phyloP scores from a whole-genome alignment of 2,888 invertebrate species.

The Lithophane leautieri region DNA sequence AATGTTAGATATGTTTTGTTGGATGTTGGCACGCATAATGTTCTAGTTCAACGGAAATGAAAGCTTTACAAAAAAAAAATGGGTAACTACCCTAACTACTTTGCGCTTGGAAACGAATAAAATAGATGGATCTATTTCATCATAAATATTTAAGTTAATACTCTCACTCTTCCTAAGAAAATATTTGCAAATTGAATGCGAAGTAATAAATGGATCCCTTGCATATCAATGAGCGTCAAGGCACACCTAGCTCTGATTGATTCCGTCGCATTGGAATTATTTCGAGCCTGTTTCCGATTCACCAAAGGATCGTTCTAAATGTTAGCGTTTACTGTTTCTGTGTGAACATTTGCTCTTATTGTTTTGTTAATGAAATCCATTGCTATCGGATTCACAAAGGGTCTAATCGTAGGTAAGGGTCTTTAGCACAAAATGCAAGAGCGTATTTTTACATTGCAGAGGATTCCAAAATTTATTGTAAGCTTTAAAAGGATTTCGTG shows the following conservation, averaged over 20 bases:
- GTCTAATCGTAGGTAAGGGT: slow-evolving; percentile 21
- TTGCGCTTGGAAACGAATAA: slow-evolving; percentile 31
- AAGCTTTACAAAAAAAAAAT: slow-evolving; percentile 72
- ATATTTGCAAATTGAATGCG: slow-evolving; percentile 82
- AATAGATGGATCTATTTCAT: slow-evolving; percentile 48
- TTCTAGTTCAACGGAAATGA: slow-evolving; percentile 42
- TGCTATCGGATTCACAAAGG: slow-evolving; percentile 56
- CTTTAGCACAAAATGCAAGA: background rate
- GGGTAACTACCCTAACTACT: slow-evolving; percentile 7
- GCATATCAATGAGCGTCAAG: slow-evolving; percentile 84
- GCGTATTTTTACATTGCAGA: slow-evolving; percentile 25
- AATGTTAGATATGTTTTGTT: slow-evolving; percentile 77
- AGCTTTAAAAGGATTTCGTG: slow-evolving; percentile 33
- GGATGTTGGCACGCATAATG: slow-evolving; percentile 57
- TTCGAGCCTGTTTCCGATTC: slow-evolving; percentile 80
- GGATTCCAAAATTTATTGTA: slow-evolving; percentile 6
- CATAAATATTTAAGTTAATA: slow-evolving; percentile 59
- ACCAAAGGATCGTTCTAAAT: slow-evolving; percentile 75
- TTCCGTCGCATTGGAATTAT: slow-evolving; percentile 82
- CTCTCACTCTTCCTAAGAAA: slow-evolving; percentile 71
- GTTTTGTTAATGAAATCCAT: slow-evolving; percentile 74
- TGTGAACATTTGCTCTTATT: slow-evolving; percentile 76
- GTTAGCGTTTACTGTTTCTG: slow-evolving; percentile 74
- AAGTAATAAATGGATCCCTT: slow-evolving; percentile 85
- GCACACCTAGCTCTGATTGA: slow-evolving; percentile 81